Evolutionary conservation across 2,797 vertebrate genomes (phyloP), one percentile per base, ranked within the genome.

Genomic region (Pelobates cultripes): DNA sequence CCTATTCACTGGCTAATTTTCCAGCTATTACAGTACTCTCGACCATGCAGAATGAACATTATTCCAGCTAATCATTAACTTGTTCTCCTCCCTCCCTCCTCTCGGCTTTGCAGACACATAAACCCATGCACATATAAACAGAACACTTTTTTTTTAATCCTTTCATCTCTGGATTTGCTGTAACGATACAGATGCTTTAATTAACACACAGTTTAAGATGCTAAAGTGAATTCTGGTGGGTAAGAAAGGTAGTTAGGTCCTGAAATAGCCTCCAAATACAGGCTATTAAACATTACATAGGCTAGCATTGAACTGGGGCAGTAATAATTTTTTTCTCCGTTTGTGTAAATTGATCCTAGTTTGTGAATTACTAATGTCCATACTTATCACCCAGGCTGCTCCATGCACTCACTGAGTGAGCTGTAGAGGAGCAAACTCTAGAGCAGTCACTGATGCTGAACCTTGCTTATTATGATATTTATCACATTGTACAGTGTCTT

Each of bases 41-140:
- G 70, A 83, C 75, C 81, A 83, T 82, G 80, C 74, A 82, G 80
- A 82, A 82, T 82, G 80, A 82, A 82, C 74, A 82, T 83, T 78
- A 74, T 78, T 78, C 70, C 75, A 78, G 61, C 75, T 78, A 74
- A 83, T 83, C 75, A 78, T 83, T 69, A 83, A 83, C 81, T 78
- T 83, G 75, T 61, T 83, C 70, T 78, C 71, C 63, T 78, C 64
- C 70, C 45, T 74, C 51, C n/a, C 43, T 78, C 75, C 75, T 69
- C 55, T 47, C 75, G 64, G 75, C 15, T 73, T 77, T 77, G 42
- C 69, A 73, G 45, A 68, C n/a, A 44, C 43, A 68, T 77, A 82
- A 45, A 77, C 75, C 81, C 80, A 42, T 78, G 64, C 70, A 77
- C 61, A 73, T 41, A 81, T 75, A 81, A 81, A 70, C 68, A 76